Evolutionary conservation across 2,888 invertebrate genomes (phyloP), one percentile per base, ranked within the genome.

Genomic region (Tineola bisselliella): DNA sequence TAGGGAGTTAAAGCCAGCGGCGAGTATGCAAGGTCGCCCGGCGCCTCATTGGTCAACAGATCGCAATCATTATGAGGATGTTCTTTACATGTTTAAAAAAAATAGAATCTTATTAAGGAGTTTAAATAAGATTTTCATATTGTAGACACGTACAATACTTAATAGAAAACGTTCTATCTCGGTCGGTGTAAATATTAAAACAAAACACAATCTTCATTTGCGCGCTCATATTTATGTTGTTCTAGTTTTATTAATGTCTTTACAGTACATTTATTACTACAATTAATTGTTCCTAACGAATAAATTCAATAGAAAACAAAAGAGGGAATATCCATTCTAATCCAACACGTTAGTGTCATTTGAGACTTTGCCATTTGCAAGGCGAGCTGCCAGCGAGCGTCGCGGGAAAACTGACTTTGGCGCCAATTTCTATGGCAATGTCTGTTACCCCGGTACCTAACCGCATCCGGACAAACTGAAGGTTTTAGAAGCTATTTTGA

Each of bases 341-440:
- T 58, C 62, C 59, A 38, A 61, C 67, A 68, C 68, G 67, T 68
- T 66, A 12, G 76, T 84, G 86, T 84, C 84, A 86, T 77, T 81
- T 73, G 84, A 84, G 76, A 74, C 78, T 71, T 75, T 76, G 82
- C 83, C 84, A 83, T 83, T 81, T 83, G 84, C 84, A 84, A 86
- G 82, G 84, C 84, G 78, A 84, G 79, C 84, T 74, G 79, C 79
- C 78, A 75, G 80, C 74, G 60, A 75, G 80, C 74, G 60, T 25
- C 31, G 43, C 83, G 81, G 80, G 83, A 80, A 81, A 84, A 83
- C 83, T 79, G 76, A 83, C 83, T 84, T 84, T 79, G 83, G 84
- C 84, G 84, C 84, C 81, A 81, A 84, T 84, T 84, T 84, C 76
- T 76, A 78, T 73, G 75, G 43, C 38, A 33, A 54, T 25, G 43